A percentile compares a stretch with the other conserved stretches of the same genome.
Evolutionary conservation across 2,113 vertebrate genomes (phyloP).

Genomic region (Catharus minimus): DNA sequence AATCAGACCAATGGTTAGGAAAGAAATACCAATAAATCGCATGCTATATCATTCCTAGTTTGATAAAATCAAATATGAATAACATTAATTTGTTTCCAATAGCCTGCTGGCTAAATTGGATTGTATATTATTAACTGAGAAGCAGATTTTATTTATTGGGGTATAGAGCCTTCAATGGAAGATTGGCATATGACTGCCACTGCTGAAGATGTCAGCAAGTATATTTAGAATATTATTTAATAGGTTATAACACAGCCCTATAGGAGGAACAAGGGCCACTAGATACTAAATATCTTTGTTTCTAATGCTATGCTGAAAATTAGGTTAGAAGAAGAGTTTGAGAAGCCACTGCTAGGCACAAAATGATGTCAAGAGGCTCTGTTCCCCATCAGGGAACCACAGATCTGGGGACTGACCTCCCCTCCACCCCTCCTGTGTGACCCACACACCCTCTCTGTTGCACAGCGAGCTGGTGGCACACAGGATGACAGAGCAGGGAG

Average conservation of each 20-base stretch:
- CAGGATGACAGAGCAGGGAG: background rate
- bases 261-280: background rate
- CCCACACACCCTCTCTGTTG: background rate
- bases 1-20: background rate
- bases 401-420: too few species aligned
- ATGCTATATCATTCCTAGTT: background rate
- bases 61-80: background rate
- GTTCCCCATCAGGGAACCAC: background rate
- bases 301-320: background rate
- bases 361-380: accelerated
- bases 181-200: background rate
- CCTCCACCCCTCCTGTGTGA: accelerated
- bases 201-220: background rate
- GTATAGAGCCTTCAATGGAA: background rate
- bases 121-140: background rate
- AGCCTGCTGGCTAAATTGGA: background rate
- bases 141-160: background rate
- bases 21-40: background rate
- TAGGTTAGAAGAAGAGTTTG: background rate
- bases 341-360: background rate
- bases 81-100: background rate
- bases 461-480: accelerated
- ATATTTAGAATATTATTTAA: background rate
- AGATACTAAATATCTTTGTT: background rate
- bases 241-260: accelerated